Conservation (phyloP, 2,797 vertebrate genomes). For the Phyllotis vaccarum region DNA sequence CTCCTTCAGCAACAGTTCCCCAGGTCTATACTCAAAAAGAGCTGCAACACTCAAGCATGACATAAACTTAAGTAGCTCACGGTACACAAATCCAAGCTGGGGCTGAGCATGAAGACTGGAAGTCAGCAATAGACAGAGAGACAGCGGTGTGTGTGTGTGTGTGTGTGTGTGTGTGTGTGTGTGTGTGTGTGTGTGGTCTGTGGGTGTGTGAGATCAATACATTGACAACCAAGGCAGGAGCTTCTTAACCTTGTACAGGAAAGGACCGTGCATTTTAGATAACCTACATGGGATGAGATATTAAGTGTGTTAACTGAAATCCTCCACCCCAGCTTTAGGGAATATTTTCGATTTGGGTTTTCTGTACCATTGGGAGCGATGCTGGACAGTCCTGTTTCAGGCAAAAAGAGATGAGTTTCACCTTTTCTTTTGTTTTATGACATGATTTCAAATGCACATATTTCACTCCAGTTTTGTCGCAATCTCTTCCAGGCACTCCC, state of each 20-base stretch:
- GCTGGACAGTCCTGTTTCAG: neutral
- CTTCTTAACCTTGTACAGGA: neutral
- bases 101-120: neutral
- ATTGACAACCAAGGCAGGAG: neutral
- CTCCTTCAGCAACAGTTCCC: neutral
- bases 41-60: neutral
- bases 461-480: neutral
- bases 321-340: neutral
- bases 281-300: neutral
- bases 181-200: too few species aligned
- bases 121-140: neutral
- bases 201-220: neutral
- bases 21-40: neutral
- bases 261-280: neutral
- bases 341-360: neutral
- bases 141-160: too few species aligned
- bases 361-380: neutral
- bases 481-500: neutral
- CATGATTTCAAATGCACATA: slow-evolving; percentile 22
- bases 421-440: slow-evolving; percentile 16
- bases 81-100: neutral
- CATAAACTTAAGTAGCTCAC: neutral
- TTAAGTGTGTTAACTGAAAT: neutral
- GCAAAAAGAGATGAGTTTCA: neutral
- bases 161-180: too few species aligned